A percentile compares a stretch with the other conserved stretches of the same genome.
Evolutionary conservation across 2,113 vertebrate genomes (phyloP).

Genomic region (Otus sunia): DNA sequence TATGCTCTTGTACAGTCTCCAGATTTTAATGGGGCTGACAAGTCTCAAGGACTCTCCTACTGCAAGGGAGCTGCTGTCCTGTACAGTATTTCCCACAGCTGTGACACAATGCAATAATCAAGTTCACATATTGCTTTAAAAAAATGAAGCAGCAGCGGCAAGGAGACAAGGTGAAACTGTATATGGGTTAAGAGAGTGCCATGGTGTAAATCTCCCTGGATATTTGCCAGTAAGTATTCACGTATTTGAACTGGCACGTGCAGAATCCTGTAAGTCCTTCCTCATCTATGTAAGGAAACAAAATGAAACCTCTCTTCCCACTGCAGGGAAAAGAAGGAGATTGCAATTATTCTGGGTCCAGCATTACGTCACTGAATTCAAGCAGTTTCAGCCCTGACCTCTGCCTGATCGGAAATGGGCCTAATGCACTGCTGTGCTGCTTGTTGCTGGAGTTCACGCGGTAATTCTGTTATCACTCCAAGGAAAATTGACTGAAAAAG

Average conservation of each 20-base stretch:
- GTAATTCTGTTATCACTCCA: background rate
- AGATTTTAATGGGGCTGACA: background rate
- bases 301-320: background rate
- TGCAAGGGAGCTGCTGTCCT: background rate
- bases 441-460: background rate
- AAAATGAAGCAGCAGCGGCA: background rate
- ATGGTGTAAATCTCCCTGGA: background rate
- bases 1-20: background rate
- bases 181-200: background rate
- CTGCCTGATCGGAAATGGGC: accelerated
- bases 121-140: background rate
- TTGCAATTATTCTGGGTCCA: background rate
- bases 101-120: background rate
- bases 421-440: background rate
- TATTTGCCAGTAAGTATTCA: background rate
- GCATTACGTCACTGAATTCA: accelerated
- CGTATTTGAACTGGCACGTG: background rate
- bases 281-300: background rate
- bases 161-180: background rate
- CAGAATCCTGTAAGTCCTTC: background rate
- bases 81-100: background rate
- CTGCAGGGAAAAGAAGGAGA: background rate
- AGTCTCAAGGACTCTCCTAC: background rate
- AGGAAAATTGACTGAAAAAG: background rate
- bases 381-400: background rate